Base-by-base conservation (phyloP, 1,140 invertebrate species). In the Idris sp. region DNA sequence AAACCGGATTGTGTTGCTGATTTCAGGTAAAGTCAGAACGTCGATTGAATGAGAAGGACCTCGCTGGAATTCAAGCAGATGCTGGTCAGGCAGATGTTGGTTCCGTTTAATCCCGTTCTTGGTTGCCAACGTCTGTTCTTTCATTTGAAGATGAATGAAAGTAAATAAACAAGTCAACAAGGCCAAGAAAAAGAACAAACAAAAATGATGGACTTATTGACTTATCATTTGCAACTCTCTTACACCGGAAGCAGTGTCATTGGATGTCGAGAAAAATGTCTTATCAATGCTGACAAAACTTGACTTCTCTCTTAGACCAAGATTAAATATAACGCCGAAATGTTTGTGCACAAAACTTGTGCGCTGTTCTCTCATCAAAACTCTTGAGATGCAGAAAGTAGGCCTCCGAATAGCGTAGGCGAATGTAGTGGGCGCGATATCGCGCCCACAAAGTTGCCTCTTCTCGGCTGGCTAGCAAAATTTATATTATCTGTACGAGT, bases 11-110 rank as follows among this genome's bases (percentile, higher is more conserved):
- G 58, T 62, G 54, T 56, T 28, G 61, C 53, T 35, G 77, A 35
- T 51, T 64, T 72, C 78, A 82, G 80, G 79, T 82, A 81, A 82
- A 82, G 79, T 80, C 78, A 81, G 73, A n/a, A 44, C 58, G 48
- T 44, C 48, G 56, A 51, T 67, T 81, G 81, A 84, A 82, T 80
- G 78, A 79, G 78, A n/a, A n/a, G n/a, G n/a, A 79, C 58, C 80
- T 80, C 77, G 78, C 69, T 44, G 76, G 79, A 82, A 82, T 80
- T 65, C 67, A 61, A 74, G 79, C 79, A 82, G 82, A 82, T 84
- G 82, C 73, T 40, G 54, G 41, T 54, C 53, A 59, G 54, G 74
- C 75, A 77, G 75, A 79, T 76, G 74, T 62, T 73, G 56, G 54
- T 31, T 53, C 36, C 40, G 54, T 46, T 56, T 46, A 54, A 72